Evolutionary conservation across 2,888 invertebrate genomes (phyloP).

Genomic region (Apotomis capreana): DNA sequence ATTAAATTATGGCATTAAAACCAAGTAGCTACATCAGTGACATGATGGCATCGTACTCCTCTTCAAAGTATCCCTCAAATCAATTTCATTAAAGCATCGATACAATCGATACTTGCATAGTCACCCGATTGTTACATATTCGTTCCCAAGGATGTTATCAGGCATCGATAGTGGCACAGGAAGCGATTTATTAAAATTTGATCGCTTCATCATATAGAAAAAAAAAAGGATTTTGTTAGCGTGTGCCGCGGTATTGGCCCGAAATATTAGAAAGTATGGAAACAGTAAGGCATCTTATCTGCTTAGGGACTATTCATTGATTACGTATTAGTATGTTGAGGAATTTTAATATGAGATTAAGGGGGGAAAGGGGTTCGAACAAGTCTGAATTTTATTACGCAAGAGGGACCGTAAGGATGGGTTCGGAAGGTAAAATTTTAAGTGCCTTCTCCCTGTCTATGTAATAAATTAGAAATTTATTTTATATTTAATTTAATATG

Average conservation of each 20-base stretch:
- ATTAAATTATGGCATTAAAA: too few relatives aligned
- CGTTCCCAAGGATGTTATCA: slow-evolving; percentile 49
- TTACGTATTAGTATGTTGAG: too few relatives aligned
- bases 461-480: too few relatives aligned
- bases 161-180: slow-evolving; percentile 64
- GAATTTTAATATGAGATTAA: too few relatives aligned
- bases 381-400: too few relatives aligned
- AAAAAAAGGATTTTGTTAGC: slow-evolving; percentile 63
- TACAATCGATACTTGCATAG: slow-evolving; percentile 27
- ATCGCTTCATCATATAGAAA: slow-evolving; percentile 64
- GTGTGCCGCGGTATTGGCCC: slow-evolving; percentile 46
- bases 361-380: too few relatives aligned
- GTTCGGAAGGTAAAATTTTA: too few relatives aligned
- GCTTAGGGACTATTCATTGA: too few relatives aligned
- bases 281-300: slow-evolving; percentile 15
- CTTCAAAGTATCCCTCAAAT: slow-evolving; percentile 7
- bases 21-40: not conserved
- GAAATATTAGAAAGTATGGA: slow-evolving; percentile 11
- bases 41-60: slow-evolving; percentile 5
- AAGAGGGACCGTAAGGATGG: too few relatives aligned
- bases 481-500: too few relatives aligned
- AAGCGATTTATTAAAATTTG: slow-evolving; percentile 75
- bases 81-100: slow-evolving; percentile 22
- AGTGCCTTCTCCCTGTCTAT: too few relatives aligned
- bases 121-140: slow-evolving; percentile 38